Evolutionary conservation across 2,113 vertebrate genomes (phyloP), one percentile per base, ranked within the genome.

Genomic region (Microtus richardsoni): DNA sequence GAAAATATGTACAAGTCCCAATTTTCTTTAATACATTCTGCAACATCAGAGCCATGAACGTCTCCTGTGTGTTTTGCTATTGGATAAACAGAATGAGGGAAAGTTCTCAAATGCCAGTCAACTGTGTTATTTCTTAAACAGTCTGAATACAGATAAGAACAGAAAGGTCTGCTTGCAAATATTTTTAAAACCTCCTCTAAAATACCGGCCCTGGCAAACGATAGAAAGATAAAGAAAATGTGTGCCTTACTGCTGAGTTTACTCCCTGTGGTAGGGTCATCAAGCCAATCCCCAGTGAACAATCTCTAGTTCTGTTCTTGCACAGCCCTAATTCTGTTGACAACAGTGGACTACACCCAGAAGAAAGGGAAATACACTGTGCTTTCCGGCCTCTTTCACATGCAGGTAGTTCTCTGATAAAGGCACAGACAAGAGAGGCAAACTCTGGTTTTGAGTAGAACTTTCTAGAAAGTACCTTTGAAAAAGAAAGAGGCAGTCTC

Each of bases 61-160:
- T 83, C 44, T 78, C 49, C 58, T 89, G 13, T 68, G 41, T n/a
- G 13, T n/a, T 93, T 60, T 83, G 68, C 28, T 70, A 3, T 44
- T 71, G 21, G 54, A 60, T 39, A 89, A 93, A 58, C 44, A 70
- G 83, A 83, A 91, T 60, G 12, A 92, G 6, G 4, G 13, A 89
- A 91, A 70, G 17, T 64, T 85, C 47, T 91, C 33, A 83, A 79
- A 79, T 24, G 47, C 4, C 33, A 87, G 52, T 60, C 88, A 78
- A 58, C 44, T 78, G 5, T 6, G 5, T 39, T 74, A 70, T 87
- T 83, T 89, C 84, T 78, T 95, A 83, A 71, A 60, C 21, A 70
- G 89, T 92, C 49, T 70, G 49, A 96, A 44, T 89, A 77, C 68
- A 95, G 52, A 28, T 41, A 91, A 60, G 7, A 88, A 41, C 7